Base-by-base conservation (phyloP, 2,888 invertebrate genomes). In the Leucoma salicis region DNA sequence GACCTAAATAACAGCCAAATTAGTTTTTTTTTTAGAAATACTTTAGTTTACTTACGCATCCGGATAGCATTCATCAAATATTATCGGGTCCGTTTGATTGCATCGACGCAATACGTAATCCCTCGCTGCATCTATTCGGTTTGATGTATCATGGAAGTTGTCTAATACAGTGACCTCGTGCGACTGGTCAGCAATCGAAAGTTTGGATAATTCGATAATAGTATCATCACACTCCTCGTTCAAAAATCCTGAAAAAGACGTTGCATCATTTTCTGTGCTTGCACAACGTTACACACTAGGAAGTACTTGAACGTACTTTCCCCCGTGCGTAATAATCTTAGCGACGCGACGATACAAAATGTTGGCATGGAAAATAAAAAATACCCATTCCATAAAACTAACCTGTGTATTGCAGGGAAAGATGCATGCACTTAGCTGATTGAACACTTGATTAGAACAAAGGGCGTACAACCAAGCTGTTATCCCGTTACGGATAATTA, bases 31-130 rank as follows among this genome's bases (percentile, higher is more conserved):
- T 13, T 33, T 13, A 36, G 32, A 33, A 7, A 31, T 14, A 14
- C 37, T 2, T 40, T 35, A 3, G 12, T 14, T 14, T 70, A 87
- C 91, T 91, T 73, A 94, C 93, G 89, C 76, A 63, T 92, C 85
- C 51, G 93, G 91, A 80, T 94, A 95, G 74, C 92, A 91, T 81
- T 91, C 88, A 76, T 91, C 89, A 85, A 95, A 95, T 44, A 81
- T 77, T 53, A 93, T 65, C 31, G 92, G 90, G 54, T 91, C 90
- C 14, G 88, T 79, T 80, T 95, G 95, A 53, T 86, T 87, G 78
- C 95, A 95, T 79, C 92, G 91, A 66, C 92, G 90, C 53, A 95
- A 84, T 82, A 90, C 90, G 82, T 83, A 87, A 63, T 89, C 90
- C 51, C 80, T 75, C 33, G 90, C 86, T 46, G 82, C 78, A 21